These are phyloP conservation scores for Rallus crepitans DNA, from an alignment of 2,797 vertebrate genomes.

Conservation along the genomic window DNA sequence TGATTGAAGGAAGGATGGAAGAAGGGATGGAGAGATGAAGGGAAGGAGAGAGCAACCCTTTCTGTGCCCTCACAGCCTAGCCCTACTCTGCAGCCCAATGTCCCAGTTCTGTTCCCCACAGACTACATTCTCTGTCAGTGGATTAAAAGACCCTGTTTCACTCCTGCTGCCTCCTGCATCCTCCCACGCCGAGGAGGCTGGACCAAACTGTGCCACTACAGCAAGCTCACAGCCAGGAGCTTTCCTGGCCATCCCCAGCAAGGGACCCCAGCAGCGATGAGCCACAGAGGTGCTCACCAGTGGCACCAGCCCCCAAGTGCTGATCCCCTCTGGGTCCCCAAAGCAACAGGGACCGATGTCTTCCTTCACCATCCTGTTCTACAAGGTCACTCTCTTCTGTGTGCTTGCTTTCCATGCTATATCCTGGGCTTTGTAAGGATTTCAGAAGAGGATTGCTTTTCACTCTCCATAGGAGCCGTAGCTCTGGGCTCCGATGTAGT, in stretches of 20 bases:
- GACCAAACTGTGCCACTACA: rapidly evolving
- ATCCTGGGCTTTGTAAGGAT: not conserved
- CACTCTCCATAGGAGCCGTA: not conserved
- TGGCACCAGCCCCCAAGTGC: not conserved
- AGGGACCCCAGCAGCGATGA: not conserved
- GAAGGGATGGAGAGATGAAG: not conserved
- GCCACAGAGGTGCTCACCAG: not conserved
- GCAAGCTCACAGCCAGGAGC: rapidly evolving
- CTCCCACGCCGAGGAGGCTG: not conserved
- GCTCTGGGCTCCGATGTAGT: not conserved
- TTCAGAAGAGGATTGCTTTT: not conserved
- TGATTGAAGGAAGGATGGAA: not conserved
- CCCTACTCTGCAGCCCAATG: not conserved
- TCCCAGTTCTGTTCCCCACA: conserved; percentile 6
- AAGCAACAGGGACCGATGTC: not conserved
- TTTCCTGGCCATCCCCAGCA: not conserved
- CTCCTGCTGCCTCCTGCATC: not conserved
- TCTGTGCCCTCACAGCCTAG: not conserved
- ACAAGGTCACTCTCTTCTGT: not conserved
- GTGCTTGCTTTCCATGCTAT: not conserved
- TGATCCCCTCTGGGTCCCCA: not conserved
- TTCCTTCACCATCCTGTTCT: rapidly evolving
- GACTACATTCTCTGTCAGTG: conserved; percentile 29
- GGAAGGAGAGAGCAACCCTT: not conserved
- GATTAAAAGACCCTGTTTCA: not conserved